A percentile compares a stretch with the other conserved stretches of the same genome.
phyloP scores from a whole-genome alignment of 2,797 vertebrate genomes.

The Gymnoscopelus microlampas region DNA sequence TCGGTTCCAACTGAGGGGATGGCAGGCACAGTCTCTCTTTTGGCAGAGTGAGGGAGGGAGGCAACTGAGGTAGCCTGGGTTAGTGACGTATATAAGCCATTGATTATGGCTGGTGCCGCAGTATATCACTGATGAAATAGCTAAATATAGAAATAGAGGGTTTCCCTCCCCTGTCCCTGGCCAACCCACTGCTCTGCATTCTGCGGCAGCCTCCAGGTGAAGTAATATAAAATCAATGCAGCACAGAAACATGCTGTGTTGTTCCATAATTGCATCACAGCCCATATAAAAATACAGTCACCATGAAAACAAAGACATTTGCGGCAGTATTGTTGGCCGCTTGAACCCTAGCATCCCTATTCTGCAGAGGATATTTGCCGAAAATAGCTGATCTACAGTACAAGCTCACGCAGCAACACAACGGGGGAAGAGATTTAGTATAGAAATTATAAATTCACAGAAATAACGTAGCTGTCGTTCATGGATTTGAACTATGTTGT shows the following conservation, averaged over 20 bases:
- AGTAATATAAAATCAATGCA: constrained; percentile 27
- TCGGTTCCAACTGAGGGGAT: constrained; percentile 47
- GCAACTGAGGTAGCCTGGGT: constrained; percentile 27
- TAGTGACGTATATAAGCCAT: constrained; percentile 67
- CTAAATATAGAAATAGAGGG: constrained; percentile 80
- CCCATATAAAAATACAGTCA: neutral
- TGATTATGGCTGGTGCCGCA: constrained; percentile 73
- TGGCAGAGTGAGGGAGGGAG: constrained; percentile 26
- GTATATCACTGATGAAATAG: constrained; percentile 53
- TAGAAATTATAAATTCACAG: no score
- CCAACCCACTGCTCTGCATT: constrained; percentile 66
- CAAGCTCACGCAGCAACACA: no score
- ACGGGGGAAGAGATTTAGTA: no score
- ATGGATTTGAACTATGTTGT: no score
- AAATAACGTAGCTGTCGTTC: no score
- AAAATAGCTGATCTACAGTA: no score
- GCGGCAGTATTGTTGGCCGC: no score
- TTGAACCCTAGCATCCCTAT: no score
- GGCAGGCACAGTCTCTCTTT: constrained; percentile 32
- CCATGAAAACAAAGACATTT: neutral
- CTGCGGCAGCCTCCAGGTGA: constrained; percentile 62
- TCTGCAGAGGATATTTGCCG: no score
- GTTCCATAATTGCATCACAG: constrained; percentile 45
- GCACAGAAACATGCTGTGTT: neutral
- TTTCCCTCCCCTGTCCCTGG: constrained; percentile 71